Conservation (phyloP, 37 sponge, comb jelly and placozoan genomes). For the Agelas oroides region DNA sequence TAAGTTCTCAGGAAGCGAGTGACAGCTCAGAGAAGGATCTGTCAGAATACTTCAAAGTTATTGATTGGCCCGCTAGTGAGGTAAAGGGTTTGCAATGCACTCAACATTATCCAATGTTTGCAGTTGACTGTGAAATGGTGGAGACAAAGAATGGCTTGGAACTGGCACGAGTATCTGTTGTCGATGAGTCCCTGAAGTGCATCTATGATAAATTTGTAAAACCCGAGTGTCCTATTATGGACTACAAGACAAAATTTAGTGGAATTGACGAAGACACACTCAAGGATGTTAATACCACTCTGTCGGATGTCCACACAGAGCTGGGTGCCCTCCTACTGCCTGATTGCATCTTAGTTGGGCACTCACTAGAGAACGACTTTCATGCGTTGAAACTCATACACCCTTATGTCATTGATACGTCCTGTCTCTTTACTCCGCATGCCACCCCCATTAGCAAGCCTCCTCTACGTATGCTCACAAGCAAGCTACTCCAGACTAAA, state of each 20-base stretch:
- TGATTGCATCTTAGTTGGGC: conserved; percentile 88
- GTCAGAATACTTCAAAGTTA: conserved; percentile 10
- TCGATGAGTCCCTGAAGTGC: conserved; percentile 80
- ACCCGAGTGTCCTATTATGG: conserved; percentile 73
- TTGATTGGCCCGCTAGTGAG: conserved; percentile 15
- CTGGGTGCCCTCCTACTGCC: conserved; percentile 67
- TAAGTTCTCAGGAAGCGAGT: no score
- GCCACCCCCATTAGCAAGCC: conserved; percentile 73
- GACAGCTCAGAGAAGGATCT: neutral
- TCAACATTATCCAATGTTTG: conserved; percentile 64
- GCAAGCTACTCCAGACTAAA: conserved; percentile 55
- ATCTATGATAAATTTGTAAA: conserved; percentile 87
- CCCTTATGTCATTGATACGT: conserved; percentile 85
- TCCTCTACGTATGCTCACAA: conserved; percentile 67
- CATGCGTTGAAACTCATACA: conserved; percentile 76
- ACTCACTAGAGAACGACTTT: conserved; percentile 98
- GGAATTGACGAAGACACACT: conserved; percentile 85
- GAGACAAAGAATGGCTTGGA: conserved; percentile 48
- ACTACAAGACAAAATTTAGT: conserved; percentile 94
- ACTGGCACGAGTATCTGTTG: conserved; percentile 88
- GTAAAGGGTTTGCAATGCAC: neutral
- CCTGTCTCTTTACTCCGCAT: conserved; percentile 55
- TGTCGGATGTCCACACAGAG: conserved; percentile 83
- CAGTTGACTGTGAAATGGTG: conserved; percentile 94
- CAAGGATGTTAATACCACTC: conserved; percentile 75